Evolutionary conservation across 2,888 invertebrate species (phyloP), one percentile per base, ranked within the genome.

Genomic region (Hartigia nigra): DNA sequence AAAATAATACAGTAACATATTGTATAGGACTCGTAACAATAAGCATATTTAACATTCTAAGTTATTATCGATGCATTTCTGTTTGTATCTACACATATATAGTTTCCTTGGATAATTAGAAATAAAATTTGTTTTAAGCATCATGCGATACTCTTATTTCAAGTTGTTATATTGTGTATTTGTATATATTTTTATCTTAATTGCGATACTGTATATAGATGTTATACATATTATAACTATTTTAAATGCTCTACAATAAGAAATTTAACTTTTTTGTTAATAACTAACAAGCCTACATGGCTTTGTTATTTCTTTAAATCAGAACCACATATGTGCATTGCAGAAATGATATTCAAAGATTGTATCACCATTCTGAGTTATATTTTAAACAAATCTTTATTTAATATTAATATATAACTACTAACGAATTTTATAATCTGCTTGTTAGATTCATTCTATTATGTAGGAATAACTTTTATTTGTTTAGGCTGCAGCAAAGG

Each of bases 401-500:
- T 72, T 31, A 72, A 72, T 23, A 1, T 55, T 55, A 14, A 23
- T 55, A 14, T 23, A 23, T 23, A 55, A 55, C 23, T 55, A 23
- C 23, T 23, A 55, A 55, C 23, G 23, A 55, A 23, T 55, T 2
- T 23, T 55, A 5, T 9, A 39, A 14, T 39, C 14, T 14, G 1
- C 14, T 39, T 39, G 14, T 39, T 39, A 34, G 5, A 39, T 23
- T 39, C 12, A 0, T 75, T 12, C 39, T 75, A 14, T 75, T 75
- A 12, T 35, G 12, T 39, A 39, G 1, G 39, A 32, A 70, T 14
- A 74, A 70, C 34, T 69, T 75, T 70, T 70, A 37, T 12, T 75
- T 78, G 77, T 87, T 83, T 92, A 98, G 97, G 99, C 98, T 85
- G 99, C 98, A 78, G 98, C 98, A 1, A 93, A 96, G 92, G 95